Evolutionary conservation across 2,888 invertebrate genomes (phyloP).

Genomic region (Tuberolachnus salignus): DNA sequence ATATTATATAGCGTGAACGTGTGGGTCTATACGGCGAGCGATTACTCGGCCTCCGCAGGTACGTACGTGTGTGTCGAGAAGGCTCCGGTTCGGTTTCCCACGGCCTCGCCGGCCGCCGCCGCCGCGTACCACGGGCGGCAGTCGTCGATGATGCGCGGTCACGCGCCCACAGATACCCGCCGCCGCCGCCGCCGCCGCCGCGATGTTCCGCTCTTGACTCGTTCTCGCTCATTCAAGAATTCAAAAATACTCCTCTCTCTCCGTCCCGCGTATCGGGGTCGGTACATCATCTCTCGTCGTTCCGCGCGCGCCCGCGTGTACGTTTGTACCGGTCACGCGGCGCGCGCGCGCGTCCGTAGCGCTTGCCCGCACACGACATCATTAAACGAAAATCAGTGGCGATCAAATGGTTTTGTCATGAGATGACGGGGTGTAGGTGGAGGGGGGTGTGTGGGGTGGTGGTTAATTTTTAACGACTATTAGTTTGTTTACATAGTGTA

Average conservation of each 20-base stretch:
- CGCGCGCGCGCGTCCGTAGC: conserved; percentile 3
- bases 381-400: no score
- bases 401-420: no score
- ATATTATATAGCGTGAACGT: background rate
- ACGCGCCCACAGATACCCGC: conserved; percentile 37
- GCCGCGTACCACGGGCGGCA: background rate
- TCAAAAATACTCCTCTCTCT: no score
- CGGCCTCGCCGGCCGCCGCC: conserved; percentile 31
- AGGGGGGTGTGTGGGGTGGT: no score
- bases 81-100: conserved; percentile 50
- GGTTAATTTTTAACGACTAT: no score
- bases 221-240: background rate
- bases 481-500: no score
- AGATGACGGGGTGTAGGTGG: no score
- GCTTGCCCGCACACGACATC: conserved; percentile 1
- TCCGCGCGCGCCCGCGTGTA: background rate
- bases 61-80: conserved; percentile 39
- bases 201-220: conserved; percentile 39
- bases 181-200: conserved; percentile 18
- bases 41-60: background rate
- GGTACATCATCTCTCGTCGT: background rate
- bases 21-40: conserved; percentile 15
- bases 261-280: background rate
- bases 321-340: conserved; percentile 5
- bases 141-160: conserved; percentile 28